These are phyloP conservation scores for Therioaphis trifolii DNA, from an alignment of 2,888 invertebrate genomes.

Conservation along the genomic window DNA sequence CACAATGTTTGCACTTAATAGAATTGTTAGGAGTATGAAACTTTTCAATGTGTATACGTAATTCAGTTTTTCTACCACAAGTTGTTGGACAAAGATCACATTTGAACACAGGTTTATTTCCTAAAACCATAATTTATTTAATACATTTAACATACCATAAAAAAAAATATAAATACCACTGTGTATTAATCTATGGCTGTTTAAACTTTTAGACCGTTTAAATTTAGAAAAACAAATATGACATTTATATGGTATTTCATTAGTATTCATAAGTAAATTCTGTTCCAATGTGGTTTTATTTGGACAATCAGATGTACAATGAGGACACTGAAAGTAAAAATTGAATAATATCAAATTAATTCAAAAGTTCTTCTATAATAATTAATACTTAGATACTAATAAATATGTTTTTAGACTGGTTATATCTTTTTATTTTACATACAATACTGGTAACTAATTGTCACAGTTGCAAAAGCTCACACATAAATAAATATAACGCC, in stretches of 20 bases:
- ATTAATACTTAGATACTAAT: conserved; percentile 68
- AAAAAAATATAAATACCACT: conserved; percentile 71
- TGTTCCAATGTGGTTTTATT: conserved; percentile 97
- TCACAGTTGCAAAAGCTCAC: too few species aligned
- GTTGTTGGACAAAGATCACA: conserved; percentile 97
- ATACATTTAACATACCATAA: background rate
- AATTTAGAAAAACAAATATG: conserved; percentile 89
- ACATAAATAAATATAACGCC: too few species aligned
- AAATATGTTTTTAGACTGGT: too few species aligned
- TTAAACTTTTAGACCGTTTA: conserved; percentile 95
- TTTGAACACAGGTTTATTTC: conserved; percentile 90
- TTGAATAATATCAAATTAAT: background rate
- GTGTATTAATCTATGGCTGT: conserved; percentile 90
- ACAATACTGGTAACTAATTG: too few species aligned
- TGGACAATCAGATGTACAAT: conserved; percentile 97
- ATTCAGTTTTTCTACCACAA: conserved; percentile 95
- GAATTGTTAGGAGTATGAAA: conserved; percentile 93
- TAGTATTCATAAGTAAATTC: conserved; percentile 92
- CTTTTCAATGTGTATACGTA: conserved; percentile 95
- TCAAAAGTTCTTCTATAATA: background rate
- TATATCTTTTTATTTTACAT: too few species aligned
- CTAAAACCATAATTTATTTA: conserved; percentile 71
- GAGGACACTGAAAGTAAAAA: conserved; percentile 79
- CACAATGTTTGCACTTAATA: conserved; percentile 91
- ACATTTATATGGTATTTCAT: conserved; percentile 88